These are phyloP conservation scores for Bombus ignitus DNA, from an alignment of 1,140 invertebrate species.

Conservation along the genomic window DNA sequence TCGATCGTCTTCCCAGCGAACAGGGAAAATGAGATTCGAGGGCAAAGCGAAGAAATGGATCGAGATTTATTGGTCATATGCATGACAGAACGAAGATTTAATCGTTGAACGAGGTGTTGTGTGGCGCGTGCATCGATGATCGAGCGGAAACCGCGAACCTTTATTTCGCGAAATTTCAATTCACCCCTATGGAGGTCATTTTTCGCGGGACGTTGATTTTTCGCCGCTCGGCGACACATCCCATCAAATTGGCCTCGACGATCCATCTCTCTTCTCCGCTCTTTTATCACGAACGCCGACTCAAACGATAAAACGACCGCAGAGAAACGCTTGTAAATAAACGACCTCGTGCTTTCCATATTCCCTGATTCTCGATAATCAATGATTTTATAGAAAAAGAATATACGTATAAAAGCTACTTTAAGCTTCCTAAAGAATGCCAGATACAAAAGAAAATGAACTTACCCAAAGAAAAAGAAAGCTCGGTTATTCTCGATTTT, in stretches of 20 bases:
- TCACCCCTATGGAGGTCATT: constrained; percentile 24
- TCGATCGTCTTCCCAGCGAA: neutral
- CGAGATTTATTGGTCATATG: constrained; percentile 28
- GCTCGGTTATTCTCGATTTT: no score
- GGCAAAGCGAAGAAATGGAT: neutral
- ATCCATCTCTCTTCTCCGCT: constrained; percentile 1
- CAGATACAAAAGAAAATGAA: no score
- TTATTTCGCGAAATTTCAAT: constrained; percentile 44
- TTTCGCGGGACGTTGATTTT: constrained; percentile 44
- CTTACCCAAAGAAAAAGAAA: no score
- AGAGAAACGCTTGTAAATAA: neutral
- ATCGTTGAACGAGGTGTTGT: constrained; percentile 36
- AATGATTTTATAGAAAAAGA: neutral
- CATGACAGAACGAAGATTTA: constrained; percentile 30
- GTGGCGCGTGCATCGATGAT: constrained; percentile 1
- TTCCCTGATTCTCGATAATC: neutral
- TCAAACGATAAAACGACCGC: neutral
- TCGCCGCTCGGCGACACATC: neutral
- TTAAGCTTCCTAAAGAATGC: no score
- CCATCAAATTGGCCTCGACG: constrained; percentile 10
- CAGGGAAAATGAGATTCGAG: neutral
- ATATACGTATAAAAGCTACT: neutral
- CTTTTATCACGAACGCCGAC: no score
- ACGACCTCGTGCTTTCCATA: neutral
- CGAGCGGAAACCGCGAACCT: constrained; percentile 27